Evolutionary conservation across 2,888 invertebrate species (phyloP), one percentile per base, ranked within the genome.

Genomic region (Acanthosoma haemorrhoidale): DNA sequence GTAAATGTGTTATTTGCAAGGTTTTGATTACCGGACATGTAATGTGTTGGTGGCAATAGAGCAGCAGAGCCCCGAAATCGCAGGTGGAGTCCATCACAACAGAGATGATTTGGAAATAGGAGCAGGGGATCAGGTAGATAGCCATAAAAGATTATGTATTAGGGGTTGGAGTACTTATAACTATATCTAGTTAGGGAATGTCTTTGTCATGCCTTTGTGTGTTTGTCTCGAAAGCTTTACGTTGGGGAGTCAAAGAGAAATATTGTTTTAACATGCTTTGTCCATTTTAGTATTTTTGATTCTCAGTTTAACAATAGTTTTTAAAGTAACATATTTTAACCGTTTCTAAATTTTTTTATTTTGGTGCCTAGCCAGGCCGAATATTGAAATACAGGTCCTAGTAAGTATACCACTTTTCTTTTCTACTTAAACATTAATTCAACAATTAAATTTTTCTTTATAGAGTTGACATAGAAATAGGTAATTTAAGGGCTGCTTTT

Each of bases 21-120:
- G 96, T 85, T 98, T 99, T 87, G 99, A 99, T 89, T 96, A 94
- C 90, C 94, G 93, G 83, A 98, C 98, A 77, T 92, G 97, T 86
- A 98, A 98, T 86, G 92, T 99, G 79, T 88, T 99, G 84, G 91
- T 98, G 84, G 97, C 98, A 78, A 85, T 99, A 80, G 98, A 99
- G 84, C 89, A 96, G 82, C 97, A 97, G 85, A 93, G 93, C 77
- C 90, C 91, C 76, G 89, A 97, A 84, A 97, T 97, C 81, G 96
- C 96, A 75, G 87, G 89, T 78, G 98, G 98, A 80, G 98, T 99
- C 72, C 93, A 98, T 83, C 81, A 85, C 78, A 86, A 90, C 84
- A 87, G 91, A 80, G 87, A 88, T 78, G 95, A 95, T 81, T 85
- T 88, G 80, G 92, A 94, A 82, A 87, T 96, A 81, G 97, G 96